phyloP scores from a whole-genome alignment of 1,140 invertebrate species.

The Drosophila bifasciata region DNA sequence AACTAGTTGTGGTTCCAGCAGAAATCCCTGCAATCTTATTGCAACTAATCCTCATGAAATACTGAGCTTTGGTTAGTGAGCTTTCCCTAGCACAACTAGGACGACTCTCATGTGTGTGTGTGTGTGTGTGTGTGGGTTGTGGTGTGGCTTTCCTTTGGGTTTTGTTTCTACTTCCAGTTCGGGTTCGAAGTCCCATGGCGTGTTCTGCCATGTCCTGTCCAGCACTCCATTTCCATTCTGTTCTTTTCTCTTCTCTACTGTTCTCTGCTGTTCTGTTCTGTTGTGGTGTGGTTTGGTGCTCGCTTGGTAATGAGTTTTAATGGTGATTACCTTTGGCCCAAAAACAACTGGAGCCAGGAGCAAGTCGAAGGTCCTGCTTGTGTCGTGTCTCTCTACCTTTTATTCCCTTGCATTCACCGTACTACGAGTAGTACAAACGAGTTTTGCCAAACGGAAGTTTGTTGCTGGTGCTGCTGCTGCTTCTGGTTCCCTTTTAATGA shows the following conservation, averaged over 20 bases:
- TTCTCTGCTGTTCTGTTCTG: conserved; percentile 15
- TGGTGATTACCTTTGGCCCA: conserved; percentile 67
- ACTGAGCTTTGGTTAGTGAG: not conserved
- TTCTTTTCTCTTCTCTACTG: not conserved
- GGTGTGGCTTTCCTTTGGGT: conserved; percentile 15
- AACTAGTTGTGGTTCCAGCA: no score
- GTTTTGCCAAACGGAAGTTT: conserved; percentile 45
- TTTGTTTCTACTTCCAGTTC: not conserved
- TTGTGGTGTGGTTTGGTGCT: conserved; percentile 30
- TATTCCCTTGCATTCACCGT: not conserved
- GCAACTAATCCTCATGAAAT: not conserved
- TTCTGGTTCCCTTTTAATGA: conserved; percentile 29
- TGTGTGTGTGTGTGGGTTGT: conserved; percentile 32
- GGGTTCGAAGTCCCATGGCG: conserved; percentile 28
- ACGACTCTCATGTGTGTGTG: conserved; percentile 12
- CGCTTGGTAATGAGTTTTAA: conserved; percentile 79
- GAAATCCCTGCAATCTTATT: not conserved
- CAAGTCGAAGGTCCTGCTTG: conserved; percentile 36
- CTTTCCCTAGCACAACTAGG: not conserved
- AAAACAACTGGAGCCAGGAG: conserved; percentile 34
- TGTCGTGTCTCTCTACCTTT: conserved; percentile 4
- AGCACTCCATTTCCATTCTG: conserved; percentile 12
- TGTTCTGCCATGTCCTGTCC: conserved; percentile 35
- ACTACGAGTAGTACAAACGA: conserved; percentile 14
- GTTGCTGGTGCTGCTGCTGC: conserved; percentile 28